A percentile compares a stretch with the other conserved stretches of the same genome.
Evolutionary conservation across 2,113 vertebrate species (phyloP).

Genomic region (Sardina pilchardus): DNA sequence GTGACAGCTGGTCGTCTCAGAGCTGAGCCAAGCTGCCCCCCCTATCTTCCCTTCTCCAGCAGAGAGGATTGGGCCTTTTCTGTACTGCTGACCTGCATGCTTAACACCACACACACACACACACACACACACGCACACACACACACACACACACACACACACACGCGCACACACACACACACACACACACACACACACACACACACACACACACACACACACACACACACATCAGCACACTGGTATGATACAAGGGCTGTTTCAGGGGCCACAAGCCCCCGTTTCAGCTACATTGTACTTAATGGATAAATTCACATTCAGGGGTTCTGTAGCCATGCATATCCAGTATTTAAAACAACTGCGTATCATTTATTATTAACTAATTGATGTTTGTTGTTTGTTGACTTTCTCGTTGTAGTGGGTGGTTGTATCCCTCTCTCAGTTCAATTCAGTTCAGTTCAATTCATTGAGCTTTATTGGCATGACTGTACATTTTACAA

Average conservation of each 20-base stretch:
- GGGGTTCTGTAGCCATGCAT: no score
- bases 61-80: slow-evolving; percentile 35
- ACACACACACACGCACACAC: neutral
- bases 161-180: neutral
- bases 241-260: neutral
- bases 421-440: neutral
- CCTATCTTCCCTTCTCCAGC: neutral
- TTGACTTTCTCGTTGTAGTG: neutral
- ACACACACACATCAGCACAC: neutral
- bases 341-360: no score
- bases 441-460: no score
- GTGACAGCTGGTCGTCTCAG: slow-evolving; percentile 32
- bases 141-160: slow-evolving; percentile 19
- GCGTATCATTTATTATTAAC: no score
- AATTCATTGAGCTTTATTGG: no score
- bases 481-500: no score
- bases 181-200: slow-evolving; percentile 31
- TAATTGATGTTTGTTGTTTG: no score
- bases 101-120: slow-evolving; percentile 51
- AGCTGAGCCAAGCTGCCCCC: neutral
- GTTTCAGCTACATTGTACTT: neutral
- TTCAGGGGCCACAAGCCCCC: neutral
- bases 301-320: neutral
- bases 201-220: neutral
- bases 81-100: slow-evolving; percentile 52